Percentiles rank a stretch among this genome's conserved stretches.
phyloP scores from a whole-genome alignment of 2,113 vertebrate species.

The Prunella fulvescens region DNA sequence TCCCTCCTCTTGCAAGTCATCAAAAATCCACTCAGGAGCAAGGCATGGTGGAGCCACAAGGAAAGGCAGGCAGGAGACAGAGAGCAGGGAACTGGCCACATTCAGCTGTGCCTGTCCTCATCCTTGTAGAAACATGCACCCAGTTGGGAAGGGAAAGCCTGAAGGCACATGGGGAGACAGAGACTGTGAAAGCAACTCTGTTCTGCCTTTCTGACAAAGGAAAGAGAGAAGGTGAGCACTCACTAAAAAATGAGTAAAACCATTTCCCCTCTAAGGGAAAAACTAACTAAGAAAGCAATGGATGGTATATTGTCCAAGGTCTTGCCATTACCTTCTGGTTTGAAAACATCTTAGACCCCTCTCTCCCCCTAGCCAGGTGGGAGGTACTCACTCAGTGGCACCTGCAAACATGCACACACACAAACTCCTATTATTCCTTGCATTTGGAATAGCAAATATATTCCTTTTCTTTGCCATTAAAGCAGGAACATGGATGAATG shows the following conservation, averaged over 20 bases:
- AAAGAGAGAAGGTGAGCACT: not conserved
- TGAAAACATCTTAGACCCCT: not conserved
- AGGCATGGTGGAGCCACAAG: not conserved
- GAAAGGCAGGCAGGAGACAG: not conserved
- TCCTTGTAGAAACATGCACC: not conserved
- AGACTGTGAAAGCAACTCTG: not conserved
- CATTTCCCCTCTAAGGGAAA: not conserved
- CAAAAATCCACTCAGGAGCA: not conserved
- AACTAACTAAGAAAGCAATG: not conserved
- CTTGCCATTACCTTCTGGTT: not conserved
- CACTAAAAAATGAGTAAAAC: not conserved
- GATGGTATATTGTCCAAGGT: not conserved
- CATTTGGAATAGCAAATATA: not conserved
- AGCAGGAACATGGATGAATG: not conserved
- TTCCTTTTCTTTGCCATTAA: not conserved
- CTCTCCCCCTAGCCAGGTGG: not conserved
- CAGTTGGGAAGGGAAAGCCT: not conserved
- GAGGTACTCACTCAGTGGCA: not conserved
- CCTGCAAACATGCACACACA: not conserved
- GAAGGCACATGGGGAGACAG: not conserved
- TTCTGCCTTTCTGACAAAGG: not conserved
- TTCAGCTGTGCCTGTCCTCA: not conserved
- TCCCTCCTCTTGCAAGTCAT: not conserved
- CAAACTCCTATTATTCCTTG: not conserved
- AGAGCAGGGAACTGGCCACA: not conserved